Evolutionary conservation across 2,113 vertebrate species (phyloP).

Genomic region (Pogona vitticeps): DNA sequence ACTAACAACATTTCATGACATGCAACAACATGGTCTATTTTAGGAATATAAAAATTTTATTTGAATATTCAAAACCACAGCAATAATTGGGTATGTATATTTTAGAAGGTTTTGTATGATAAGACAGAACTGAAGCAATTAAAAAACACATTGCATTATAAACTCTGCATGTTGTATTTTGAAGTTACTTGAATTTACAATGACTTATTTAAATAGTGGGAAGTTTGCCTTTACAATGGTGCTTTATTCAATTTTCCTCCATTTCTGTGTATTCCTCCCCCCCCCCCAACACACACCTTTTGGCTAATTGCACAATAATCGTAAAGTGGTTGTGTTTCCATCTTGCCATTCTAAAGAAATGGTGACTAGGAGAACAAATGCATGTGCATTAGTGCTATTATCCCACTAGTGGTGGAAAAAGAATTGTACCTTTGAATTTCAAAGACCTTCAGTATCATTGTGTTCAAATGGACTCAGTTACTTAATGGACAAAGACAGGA

Average conservation of each 20-base stretch:
- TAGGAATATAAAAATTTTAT: conserved; percentile 32
- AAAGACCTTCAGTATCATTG: conserved; percentile 63
- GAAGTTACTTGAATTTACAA: conserved; percentile 13
- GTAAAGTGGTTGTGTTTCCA: conserved; percentile 60
- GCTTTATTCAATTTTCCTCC: conserved; percentile 17
- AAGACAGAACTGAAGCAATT: conserved; percentile 1
- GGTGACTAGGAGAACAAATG: conserved; percentile 66
- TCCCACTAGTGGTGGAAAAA: conserved; percentile 62
- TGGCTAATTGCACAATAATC: conserved; percentile 59
- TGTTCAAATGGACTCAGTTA: conserved; percentile 56
- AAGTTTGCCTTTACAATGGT: conserved; percentile 20
- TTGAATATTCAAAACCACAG: neutral
- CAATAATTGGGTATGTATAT: neutral
- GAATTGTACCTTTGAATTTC: conserved; percentile 68
- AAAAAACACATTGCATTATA: conserved; percentile 31
- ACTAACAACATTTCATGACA: conserved; percentile 40
- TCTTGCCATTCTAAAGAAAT: conserved; percentile 57
- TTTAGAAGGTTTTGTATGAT: neutral
- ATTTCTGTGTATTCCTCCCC: conserved; percentile 11
- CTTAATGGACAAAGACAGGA: conserved; percentile 57
- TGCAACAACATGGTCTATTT: conserved; percentile 41
- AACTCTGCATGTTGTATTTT: neutral
- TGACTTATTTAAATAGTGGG: conserved; percentile 34
- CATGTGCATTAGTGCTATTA: conserved; percentile 70
- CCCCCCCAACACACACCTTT: conserved; percentile 33